Percentiles rank a stretch among this genome's conserved stretches.
Evolutionary conservation across 2,888 invertebrate species (phyloP).

Genomic region (Strigamia transsilvanica): DNA sequence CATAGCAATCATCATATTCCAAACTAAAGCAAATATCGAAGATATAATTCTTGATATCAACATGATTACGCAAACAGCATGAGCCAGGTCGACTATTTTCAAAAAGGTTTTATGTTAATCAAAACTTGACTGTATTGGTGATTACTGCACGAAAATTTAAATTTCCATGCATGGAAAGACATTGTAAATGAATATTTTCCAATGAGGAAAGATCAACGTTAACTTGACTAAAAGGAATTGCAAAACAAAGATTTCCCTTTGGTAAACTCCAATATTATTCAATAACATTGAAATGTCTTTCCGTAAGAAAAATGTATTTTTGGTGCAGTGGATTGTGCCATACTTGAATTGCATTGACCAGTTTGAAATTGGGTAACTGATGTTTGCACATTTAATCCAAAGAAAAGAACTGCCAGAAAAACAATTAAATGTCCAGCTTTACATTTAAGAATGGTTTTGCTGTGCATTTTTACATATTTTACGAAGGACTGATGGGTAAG

Average conservation of each 20-base stretch:
- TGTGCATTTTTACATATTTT: slow-evolving; percentile 28
- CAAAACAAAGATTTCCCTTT: too few relatives aligned
- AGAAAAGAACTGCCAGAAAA: background rate
- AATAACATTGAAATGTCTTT: too few relatives aligned
- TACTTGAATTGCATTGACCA: background rate
- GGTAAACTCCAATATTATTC: too few relatives aligned
- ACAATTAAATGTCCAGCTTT: background rate
- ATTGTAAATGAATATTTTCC: too few relatives aligned
- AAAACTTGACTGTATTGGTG: background rate
- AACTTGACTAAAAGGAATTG: too few relatives aligned
- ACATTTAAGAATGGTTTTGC: slow-evolving; percentile 46
- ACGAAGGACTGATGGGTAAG: slow-evolving; percentile 60
- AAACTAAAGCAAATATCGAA: slow-evolving; percentile 59
- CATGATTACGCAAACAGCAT: background rate
- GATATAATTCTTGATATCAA: background rate
- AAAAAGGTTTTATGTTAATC: background rate
- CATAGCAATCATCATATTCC: slow-evolving; percentile 64
- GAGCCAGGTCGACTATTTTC: background rate
- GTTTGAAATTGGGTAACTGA: background rate
- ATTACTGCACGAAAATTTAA: too few relatives aligned
- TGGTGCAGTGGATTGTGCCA: too few relatives aligned
- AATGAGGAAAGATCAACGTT: too few relatives aligned
- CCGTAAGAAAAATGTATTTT: too few relatives aligned
- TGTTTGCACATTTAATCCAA: background rate
- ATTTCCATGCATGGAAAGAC: too few relatives aligned